Conservation (phyloP, 2,888 invertebrate genomes). For the Rosalia funebris region DNA sequence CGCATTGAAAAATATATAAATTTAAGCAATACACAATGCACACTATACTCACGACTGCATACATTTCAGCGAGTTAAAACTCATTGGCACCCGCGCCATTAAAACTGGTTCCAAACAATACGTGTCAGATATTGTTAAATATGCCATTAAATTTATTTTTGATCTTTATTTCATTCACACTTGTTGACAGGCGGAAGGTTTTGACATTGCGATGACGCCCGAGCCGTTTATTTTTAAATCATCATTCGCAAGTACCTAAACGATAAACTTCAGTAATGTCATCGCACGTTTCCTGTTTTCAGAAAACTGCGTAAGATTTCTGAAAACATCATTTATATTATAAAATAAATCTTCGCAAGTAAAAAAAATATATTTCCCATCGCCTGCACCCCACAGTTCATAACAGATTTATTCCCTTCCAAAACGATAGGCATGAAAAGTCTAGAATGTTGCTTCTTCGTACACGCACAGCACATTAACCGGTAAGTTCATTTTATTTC, state of each 20-base stretch:
- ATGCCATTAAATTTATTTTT: constrained; percentile 3
- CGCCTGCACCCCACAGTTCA: background rate
- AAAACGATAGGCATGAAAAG: background rate
- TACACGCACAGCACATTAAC: constrained; percentile 32
- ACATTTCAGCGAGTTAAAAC: too few species aligned
- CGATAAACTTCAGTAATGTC: background rate
- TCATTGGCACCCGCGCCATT: too few species aligned
- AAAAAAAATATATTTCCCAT: too few species aligned
- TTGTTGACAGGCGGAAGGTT: constrained; percentile 12
- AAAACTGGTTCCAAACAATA: too few species aligned
- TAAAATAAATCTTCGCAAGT: too few species aligned
- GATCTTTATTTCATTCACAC: constrained; percentile 3
- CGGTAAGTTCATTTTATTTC: constrained; percentile 42
- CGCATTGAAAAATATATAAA: too few species aligned
- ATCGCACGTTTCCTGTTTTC: background rate
- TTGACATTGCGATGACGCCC: constrained; percentile 1
- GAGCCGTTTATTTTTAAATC: background rate
- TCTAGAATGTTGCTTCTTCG: constrained; percentile 5
- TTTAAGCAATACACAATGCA: too few species aligned
- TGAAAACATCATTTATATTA: too few species aligned
- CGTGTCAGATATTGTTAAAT: constrained; percentile 1
- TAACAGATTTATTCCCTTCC: constrained; percentile 6
- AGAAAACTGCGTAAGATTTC: too few species aligned
- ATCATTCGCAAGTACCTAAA: background rate
- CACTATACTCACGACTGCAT: too few species aligned